A percentile compares a stretch with the other conserved stretches of the same genome.
Conservation (phyloP, 1,140 invertebrate species). For the Chymomyza costata region DNA sequence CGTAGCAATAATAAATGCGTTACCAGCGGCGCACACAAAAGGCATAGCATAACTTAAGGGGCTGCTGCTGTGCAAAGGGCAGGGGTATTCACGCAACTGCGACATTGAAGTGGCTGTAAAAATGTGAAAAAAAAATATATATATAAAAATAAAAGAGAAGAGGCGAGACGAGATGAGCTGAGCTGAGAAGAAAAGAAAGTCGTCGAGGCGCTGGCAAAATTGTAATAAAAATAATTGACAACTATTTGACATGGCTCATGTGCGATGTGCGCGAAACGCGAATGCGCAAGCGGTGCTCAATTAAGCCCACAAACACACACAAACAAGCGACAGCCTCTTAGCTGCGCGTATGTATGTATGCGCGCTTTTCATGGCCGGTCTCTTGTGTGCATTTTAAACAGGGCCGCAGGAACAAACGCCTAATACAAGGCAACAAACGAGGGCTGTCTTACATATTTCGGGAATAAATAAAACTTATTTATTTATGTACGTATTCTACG, state of each 20-base stretch:
- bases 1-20: slow-evolving; percentile 61
- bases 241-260: slow-evolving; percentile 73
- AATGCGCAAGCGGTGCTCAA: slow-evolving; percentile 35
- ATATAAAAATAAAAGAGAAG: too few species aligned
- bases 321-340: too few species aligned
- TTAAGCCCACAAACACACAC: background rate
- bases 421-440: too few species aligned
- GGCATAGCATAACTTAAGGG: background rate
- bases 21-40: slow-evolving; percentile 41
- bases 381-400: slow-evolving; percentile 61
- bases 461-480: too few species aligned
- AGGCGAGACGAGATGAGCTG: too few species aligned
- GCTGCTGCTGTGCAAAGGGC: background rate
- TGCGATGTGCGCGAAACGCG: slow-evolving; percentile 56
- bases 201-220: slow-evolving; percentile 31
- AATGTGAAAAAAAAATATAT: too few species aligned
- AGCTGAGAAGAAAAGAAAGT: slow-evolving; percentile 11
- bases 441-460: too few species aligned
- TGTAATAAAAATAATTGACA: slow-evolving; percentile 74
- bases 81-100: slow-evolving; percentile 16
- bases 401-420: too few species aligned
- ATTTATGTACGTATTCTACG: too few species aligned
- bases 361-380: slow-evolving; percentile 18
- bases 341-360: background rate
- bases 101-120: background rate